Evolutionary conservation across 2,797 vertebrate species (phyloP).

Genomic region (Eospalax fontanierii): DNA sequence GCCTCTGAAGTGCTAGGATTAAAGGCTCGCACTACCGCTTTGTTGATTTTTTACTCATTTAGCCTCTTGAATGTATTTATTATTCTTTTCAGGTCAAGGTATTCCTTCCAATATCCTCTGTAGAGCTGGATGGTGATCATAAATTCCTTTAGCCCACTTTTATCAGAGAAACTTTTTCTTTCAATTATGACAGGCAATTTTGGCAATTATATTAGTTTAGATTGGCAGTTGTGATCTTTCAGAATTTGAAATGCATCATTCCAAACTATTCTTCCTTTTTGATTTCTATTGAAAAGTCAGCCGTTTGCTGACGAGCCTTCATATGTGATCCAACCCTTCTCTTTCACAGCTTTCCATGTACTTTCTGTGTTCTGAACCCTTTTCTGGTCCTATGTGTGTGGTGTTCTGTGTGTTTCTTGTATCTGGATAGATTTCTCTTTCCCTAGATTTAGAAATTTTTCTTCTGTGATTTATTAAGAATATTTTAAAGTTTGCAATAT

Average conservation of each 20-base stretch:
- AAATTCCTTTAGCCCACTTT: background rate
- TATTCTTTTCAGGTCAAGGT: background rate
- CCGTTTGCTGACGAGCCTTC: background rate
- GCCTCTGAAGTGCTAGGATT: too few relatives aligned
- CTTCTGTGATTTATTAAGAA: background rate
- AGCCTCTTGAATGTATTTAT: background rate
- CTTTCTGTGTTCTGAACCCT: background rate
- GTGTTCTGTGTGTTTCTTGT: background rate
- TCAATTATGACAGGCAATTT: background rate
- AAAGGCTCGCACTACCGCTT: too few relatives aligned
- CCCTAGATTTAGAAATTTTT: background rate
- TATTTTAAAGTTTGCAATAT: background rate
- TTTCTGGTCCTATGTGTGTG: background rate
- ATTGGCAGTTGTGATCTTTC: background rate
- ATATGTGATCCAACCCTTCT: background rate
- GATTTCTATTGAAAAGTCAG: background rate
- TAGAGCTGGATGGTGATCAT: background rate
- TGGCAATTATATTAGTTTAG: background rate
- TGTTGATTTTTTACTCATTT: too few relatives aligned
- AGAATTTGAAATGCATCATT: background rate
- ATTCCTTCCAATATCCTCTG: background rate
- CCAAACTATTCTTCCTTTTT: background rate
- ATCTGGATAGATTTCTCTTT: background rate
- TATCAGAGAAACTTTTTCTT: background rate
- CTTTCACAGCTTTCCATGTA: background rate